Evolutionary conservation across 2,113 vertebrate species (phyloP).

Genomic region (Riparia riparia): DNA sequence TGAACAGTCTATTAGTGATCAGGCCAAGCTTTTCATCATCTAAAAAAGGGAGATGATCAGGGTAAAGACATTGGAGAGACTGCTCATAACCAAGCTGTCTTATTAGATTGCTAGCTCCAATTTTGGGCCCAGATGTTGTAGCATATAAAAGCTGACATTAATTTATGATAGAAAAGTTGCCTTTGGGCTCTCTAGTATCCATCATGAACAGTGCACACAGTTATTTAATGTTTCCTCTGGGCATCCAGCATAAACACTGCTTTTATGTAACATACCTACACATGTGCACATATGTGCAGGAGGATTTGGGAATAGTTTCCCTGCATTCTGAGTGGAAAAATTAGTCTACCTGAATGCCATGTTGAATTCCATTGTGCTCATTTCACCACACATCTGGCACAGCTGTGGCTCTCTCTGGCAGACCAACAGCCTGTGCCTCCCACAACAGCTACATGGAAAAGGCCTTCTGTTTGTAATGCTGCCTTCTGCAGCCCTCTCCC

Average conservation of each 20-base stretch:
- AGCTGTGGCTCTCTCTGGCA: constrained; percentile 10
- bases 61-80: constrained; percentile 4
- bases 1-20: neutral
- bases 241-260: constrained; percentile 5
- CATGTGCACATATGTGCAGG: neutral
- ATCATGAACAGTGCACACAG: neutral
- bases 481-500: neutral
- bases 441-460: neutral
- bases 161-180: constrained; percentile 17
- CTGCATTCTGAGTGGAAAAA: neutral
- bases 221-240: constrained; percentile 28
- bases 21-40: neutral
- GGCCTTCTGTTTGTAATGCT: neutral
- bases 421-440: neutral
- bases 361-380: neutral
- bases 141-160: constrained; percentile 40
- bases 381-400: neutral
- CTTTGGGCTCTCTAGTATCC: neutral
- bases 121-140: constrained; percentile 23
- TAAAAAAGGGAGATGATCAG: neutral
- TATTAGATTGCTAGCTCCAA: constrained; percentile 3
- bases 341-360: constrained; percentile 3
- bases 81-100: constrained; percentile 28
- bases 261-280: constrained; percentile 36
- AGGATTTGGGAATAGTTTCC: neutral